Evolutionary conservation across 2,888 invertebrate species (phyloP).

Genomic region (Chouioia cunea): DNA sequence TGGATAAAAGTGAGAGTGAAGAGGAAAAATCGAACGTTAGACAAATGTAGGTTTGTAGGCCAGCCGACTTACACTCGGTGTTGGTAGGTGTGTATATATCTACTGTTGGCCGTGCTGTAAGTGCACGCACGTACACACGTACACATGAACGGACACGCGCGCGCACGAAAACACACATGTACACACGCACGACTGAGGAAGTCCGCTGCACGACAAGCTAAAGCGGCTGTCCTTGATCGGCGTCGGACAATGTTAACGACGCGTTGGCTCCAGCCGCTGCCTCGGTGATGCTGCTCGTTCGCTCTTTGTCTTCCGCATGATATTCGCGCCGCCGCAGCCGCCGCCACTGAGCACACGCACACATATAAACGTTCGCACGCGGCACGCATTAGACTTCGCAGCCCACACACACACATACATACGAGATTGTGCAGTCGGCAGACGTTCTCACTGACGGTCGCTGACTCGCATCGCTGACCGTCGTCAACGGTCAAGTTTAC

Average conservation of each 20-base stretch:
- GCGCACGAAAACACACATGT: too few species aligned
- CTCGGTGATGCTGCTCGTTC: conserved; percentile 15
- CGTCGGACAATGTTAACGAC: background rate
- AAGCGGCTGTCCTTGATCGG: conserved; percentile 13
- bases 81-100: conserved; percentile 1
- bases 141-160: background rate
- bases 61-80: conserved; percentile 77
- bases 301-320: conserved; percentile 35
- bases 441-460: conserved; percentile 39
- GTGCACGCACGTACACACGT: conserved; percentile 4
- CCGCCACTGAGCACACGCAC: conserved; percentile 23
- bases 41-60: conserved; percentile 90
- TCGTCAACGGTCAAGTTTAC: conserved; percentile 50
- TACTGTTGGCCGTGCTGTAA: background rate
- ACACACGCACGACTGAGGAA: too few species aligned
- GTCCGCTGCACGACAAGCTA: background rate
- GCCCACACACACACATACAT: too few species aligned
- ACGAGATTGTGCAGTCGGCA: too few species aligned
- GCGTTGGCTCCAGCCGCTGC: background rate
- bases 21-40: conserved; percentile 75
- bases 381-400: background rate
- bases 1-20: conserved; percentile 23
- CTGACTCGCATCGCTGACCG: conserved; percentile 42
- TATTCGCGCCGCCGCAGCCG: conserved; percentile 28
- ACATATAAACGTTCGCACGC: conserved; percentile 16